Conservation (phyloP, 2,888 invertebrate species). For the Drosophila multiciliata region DNA sequence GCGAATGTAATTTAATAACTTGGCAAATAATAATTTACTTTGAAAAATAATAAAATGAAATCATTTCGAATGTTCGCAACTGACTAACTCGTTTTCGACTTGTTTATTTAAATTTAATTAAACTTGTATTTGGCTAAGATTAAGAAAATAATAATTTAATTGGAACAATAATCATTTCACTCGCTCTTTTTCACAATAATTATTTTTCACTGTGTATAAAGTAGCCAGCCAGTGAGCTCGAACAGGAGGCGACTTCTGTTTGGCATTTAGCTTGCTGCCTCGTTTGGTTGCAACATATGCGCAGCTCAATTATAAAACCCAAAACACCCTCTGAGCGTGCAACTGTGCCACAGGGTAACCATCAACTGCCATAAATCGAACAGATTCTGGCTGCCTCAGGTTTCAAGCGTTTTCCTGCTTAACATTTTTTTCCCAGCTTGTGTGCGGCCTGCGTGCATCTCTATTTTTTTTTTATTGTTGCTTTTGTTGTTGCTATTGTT, state of each 20-base stretch:
- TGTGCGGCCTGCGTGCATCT: slow-evolving; percentile 31
- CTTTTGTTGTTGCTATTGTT: background rate
- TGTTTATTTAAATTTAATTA: background rate
- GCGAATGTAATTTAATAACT: background rate
- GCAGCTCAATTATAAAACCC: slow-evolving; percentile 16
- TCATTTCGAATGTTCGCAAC: background rate
- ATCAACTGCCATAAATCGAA: slow-evolving; percentile 16
- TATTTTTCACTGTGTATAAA: background rate
- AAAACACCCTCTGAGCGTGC: slow-evolving; percentile 13
- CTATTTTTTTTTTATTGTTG: slow-evolving; percentile 5
- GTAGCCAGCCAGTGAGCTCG: background rate
- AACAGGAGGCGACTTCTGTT: slow-evolving; percentile 35
- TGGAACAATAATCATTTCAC: background rate
- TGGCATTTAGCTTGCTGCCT: slow-evolving; percentile 34
- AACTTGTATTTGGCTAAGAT: background rate
- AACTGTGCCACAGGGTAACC: slow-evolving; percentile 18
- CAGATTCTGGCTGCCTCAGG: slow-evolving; percentile 38
- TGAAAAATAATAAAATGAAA: background rate
- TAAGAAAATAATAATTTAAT: background rate
- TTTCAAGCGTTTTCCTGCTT: slow-evolving; percentile 66
- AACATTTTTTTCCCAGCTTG: slow-evolving; percentile 32
- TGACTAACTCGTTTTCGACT: background rate
- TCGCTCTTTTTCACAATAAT: background rate
- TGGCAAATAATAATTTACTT: background rate
- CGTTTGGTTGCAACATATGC: slow-evolving; percentile 26